Percentiles rank a stretch among this genome's conserved stretches.
These are phyloP conservation scores for Anomalospiza imberbis DNA, from an alignment of 2,797 vertebrate species.

Conservation along the genomic window DNA sequence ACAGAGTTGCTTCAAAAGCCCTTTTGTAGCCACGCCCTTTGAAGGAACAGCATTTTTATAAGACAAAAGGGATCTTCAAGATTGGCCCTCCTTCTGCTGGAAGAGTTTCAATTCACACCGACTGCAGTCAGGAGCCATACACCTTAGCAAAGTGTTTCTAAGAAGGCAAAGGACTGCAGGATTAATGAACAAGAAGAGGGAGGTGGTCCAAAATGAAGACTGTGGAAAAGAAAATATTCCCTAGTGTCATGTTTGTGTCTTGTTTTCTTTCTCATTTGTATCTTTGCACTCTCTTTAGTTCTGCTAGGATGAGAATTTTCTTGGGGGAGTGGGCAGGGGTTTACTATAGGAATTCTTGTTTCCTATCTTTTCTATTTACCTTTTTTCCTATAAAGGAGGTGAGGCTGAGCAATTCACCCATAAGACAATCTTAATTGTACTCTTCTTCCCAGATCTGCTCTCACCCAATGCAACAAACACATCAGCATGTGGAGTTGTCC, in stretches of 20 bases:
- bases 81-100: neutral
- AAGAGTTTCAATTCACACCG: neutral
- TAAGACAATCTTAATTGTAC: fast-evolving
- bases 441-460: neutral
- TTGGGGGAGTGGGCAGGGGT: too few species aligned
- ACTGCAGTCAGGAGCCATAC: neutral
- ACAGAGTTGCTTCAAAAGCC: neutral
- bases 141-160: neutral
- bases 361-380: neutral
- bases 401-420: neutral
- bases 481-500: neutral
- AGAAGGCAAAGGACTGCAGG: neutral
- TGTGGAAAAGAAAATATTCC: neutral
- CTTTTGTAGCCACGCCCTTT: neutral
- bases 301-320: neutral
- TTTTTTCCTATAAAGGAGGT: neutral
- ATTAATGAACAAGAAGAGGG: neutral
- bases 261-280: neutral
- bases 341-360: neutral
- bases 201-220: neutral
- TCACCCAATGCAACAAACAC: neutral
- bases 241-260: neutral
- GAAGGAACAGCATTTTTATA: constrained; percentile 3
- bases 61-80: neutral
- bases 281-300: neutral